Evolutionary conservation across 2,888 invertebrate genomes (phyloP), one percentile per base, ranked within the genome.

Genomic region (Heliconius sara): DNA sequence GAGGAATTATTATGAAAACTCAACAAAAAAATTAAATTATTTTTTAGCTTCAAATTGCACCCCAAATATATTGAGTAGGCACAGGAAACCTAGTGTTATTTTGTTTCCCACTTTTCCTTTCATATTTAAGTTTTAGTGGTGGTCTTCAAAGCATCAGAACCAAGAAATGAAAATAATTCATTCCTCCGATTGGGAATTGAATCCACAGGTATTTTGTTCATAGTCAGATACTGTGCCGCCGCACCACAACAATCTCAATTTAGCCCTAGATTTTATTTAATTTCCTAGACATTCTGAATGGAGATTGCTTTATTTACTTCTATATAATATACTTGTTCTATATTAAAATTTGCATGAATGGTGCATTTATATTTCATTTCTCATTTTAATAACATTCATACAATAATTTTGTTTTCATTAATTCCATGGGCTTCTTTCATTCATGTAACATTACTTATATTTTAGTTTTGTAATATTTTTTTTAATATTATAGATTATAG

Each of bases 281-380:
- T 60, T 60, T 60, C n/a, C 10, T n/a, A 60, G 10, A 60, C 3
- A 3, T 60, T 60, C n/a, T 60, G n/a, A 60, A 60, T n/a, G 22
- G n/a, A 22, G n/a, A 2, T 60, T 60, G 60, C 60, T 60, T n/a
- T 60, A 60, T 60, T 60, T 60, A n/a, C n/a, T 60, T 60, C 60
- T 60, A 60, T 60, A 60, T 60, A n/a, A 60, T 52, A 67, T 52
- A 43, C 30, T n/a, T 72, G 47, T 66, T 19, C 39, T n/a, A 68
- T 67, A 71, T 60, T 67, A 25, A 47, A 67, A 57, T 70, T 16
- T 78, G 80, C 80, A 80, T 80, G 80, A 34, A 13, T 75, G 74
- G 78, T 80, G 74, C 60, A 60, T 73, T 34, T 73, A 60, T 34
- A 16, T 60, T 12, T 73, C n/a, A 73, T 73, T 57, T 73, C 25